These are phyloP conservation scores for Nomia melanderi DNA, from an alignment of 1,140 invertebrate genomes.

Conservation along the genomic window DNA sequence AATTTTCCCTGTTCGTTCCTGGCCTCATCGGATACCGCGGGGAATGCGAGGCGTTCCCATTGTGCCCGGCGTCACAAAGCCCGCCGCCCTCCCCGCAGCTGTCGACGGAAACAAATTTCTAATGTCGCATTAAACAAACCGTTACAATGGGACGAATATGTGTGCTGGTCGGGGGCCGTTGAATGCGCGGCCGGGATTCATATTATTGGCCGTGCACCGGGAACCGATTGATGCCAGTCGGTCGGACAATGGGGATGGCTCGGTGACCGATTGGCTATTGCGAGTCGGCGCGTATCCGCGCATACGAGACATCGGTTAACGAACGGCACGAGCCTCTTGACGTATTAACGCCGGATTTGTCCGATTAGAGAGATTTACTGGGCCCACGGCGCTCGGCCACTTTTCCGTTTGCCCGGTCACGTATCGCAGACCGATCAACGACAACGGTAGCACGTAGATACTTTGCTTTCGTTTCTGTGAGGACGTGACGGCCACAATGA, in stretches of 20 bases:
- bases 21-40: conserved; percentile 48
- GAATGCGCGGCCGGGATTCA: conserved; percentile 37
- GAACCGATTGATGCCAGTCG: conserved; percentile 57
- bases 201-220: conserved; percentile 52
- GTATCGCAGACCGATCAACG: conserved; percentile 43
- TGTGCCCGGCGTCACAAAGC: conserved; percentile 58
- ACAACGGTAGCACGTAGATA: conserved; percentile 42
- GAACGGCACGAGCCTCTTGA: conserved; percentile 60
- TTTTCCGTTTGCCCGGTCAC: conserved; percentile 59
- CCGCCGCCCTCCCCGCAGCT: conserved; percentile 65
- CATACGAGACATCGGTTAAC: conserved; percentile 28
- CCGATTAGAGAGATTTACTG: conserved; percentile 67
- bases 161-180: conserved; percentile 52
- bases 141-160: conserved; percentile 62
- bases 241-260: conserved; percentile 57
- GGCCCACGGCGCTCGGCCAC: conserved; percentile 37
- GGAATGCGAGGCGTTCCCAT: conserved; percentile 71
- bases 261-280: conserved; percentile 24
- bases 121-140: conserved; percentile 74
- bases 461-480: conserved; percentile 42
- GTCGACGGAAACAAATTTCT: conserved; percentile 76
- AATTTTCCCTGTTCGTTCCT: conserved; percentile 46
- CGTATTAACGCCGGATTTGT: conserved; percentile 67
- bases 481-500: conserved; percentile 48
- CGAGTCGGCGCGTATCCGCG: conserved; percentile 45